phyloP scores from a whole-genome alignment of 35 echinoderm and acorn worm species.

The Heliocidaris tuberculata region DNA sequence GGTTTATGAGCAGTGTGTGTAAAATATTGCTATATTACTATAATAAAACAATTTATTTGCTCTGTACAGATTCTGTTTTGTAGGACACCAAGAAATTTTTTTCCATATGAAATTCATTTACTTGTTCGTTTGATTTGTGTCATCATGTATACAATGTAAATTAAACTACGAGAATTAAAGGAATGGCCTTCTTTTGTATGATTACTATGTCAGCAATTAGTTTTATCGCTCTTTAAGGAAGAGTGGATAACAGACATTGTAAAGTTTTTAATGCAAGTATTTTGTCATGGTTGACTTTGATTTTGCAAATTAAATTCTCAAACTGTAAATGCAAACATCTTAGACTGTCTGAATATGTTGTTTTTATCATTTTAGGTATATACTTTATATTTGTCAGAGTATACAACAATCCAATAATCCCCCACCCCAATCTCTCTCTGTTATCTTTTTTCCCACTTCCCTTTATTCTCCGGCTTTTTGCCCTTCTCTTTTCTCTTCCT shows the following conservation, averaged over 20 bases:
- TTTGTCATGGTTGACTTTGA: slow-evolving; percentile 50
- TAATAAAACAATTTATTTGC: slow-evolving; percentile 37
- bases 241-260: slow-evolving; percentile 23
- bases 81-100: slow-evolving; percentile 21
- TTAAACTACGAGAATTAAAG: slow-evolving; percentile 31
- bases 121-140: slow-evolving; percentile 32
- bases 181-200: slow-evolving; percentile 52
- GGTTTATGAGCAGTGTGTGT: slow-evolving; percentile 35
- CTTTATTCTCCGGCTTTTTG: too few species aligned
- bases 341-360: background rate
- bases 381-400: too few species aligned
- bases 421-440: too few species aligned
- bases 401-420: too few species aligned
- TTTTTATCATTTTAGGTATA: background rate
- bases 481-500: too few species aligned
- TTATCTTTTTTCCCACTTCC: too few species aligned
- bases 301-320: slow-evolving; percentile 53
- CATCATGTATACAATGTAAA: slow-evolving; percentile 48
- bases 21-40: slow-evolving; percentile 49
- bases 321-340: slow-evolving; percentile 23
- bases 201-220: slow-evolving; percentile 48
- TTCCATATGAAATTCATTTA: slow-evolving; percentile 6
- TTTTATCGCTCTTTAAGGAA: slow-evolving; percentile 36
- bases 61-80: slow-evolving; percentile 43
- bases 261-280: slow-evolving; percentile 52